Evolutionary conservation across 2,797 vertebrate species (phyloP).

Genomic region (Chloroceryle inda): DNA sequence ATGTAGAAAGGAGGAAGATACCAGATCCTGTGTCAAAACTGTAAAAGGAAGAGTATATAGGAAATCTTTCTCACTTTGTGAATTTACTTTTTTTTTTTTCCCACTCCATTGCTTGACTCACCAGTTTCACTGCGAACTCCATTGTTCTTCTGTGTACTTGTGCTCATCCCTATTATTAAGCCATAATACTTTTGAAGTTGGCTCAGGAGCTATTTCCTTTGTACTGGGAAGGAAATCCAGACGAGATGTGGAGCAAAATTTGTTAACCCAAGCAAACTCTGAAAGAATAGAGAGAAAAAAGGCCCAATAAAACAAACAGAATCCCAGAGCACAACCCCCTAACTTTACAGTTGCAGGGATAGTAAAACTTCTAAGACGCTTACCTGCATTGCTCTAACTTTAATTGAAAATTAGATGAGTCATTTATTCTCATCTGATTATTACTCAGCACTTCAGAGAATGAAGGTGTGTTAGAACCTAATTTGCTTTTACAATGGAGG

Average conservation of each 20-base stretch:
- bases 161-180: background rate
- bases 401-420: background rate
- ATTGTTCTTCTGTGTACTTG: background rate
- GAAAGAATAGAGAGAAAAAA: background rate
- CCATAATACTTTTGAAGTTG: background rate
- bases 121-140: background rate
- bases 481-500: background rate
- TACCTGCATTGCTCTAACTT: background rate
- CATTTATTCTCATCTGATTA: background rate
- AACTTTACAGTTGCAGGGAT: background rate
- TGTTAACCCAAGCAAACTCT: background rate
- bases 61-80: background rate
- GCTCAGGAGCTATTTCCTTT: background rate
- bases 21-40: background rate
- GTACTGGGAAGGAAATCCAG: background rate
- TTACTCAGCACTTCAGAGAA: background rate
- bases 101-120: background rate
- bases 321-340: background rate
- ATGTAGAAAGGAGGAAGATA: background rate
- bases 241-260: background rate
- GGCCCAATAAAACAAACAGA: background rate
- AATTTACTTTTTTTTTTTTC: background rate
- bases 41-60: background rate
- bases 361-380: background rate
- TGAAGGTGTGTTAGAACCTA: background rate